phyloP scores from a whole-genome alignment of 2,888 invertebrate species.

The Lumbricus terrestris region DNA sequence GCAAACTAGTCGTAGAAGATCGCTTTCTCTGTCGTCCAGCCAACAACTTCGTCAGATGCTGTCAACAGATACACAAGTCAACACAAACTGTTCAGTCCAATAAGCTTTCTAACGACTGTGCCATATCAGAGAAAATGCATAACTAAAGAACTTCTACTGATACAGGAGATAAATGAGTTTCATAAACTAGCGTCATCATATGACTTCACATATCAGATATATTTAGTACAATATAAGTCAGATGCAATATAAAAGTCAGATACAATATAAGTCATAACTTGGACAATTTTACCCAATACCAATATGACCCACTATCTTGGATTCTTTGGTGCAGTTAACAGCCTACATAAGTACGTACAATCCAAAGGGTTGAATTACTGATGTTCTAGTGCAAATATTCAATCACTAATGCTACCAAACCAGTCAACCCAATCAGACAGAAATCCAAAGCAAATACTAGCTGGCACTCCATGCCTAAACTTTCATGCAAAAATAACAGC shows the following conservation, averaged over 20 bases:
- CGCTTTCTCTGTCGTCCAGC: constrained; percentile 27
- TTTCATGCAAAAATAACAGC: not conserved
- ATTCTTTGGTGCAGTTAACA: too few species aligned
- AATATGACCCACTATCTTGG: too few species aligned
- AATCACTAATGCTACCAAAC: too few species aligned
- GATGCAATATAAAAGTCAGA: too few species aligned
- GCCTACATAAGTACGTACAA: too few species aligned
- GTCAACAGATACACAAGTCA: too few species aligned
- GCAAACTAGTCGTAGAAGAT: constrained; percentile 32
- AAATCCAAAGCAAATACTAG: not conserved
- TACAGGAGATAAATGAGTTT: not conserved
- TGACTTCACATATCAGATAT: not conserved
- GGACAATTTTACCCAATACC: too few species aligned
- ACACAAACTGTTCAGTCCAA: not conserved
- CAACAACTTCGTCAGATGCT: constrained; percentile 18
- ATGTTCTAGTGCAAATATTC: too few species aligned
- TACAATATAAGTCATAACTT: too few species aligned
- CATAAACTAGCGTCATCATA: not conserved
- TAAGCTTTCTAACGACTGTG: not conserved
- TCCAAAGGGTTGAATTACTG: too few species aligned
- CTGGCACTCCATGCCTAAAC: not conserved
- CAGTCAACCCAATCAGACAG: too few species aligned
- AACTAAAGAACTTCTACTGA: not conserved
- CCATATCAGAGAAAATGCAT: not conserved
- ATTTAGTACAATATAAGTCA: not conserved